Conservation (phyloP, 2,113 vertebrate genomes). For the Hepsetus odoe region DNA sequence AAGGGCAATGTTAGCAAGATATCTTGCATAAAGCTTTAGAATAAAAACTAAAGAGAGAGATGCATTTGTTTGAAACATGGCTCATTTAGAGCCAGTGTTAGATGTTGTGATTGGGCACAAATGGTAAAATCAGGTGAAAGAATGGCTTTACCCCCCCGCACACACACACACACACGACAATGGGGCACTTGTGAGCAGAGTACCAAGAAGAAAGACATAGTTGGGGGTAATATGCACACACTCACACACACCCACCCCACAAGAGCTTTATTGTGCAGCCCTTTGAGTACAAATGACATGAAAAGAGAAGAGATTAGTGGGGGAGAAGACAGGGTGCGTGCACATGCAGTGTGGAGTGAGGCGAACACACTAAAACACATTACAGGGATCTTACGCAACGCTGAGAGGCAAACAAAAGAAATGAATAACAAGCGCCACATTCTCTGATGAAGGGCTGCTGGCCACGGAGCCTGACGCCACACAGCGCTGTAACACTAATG, state of each 20-base stretch:
- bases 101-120: not conserved
- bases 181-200: slow-evolving; percentile 22
- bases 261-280: slow-evolving; percentile 21
- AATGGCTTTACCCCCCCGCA: not conserved
- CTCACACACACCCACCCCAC: slow-evolving; percentile 40
- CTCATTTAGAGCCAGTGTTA: no score
- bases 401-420: slow-evolving; percentile 14
- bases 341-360: not conserved
- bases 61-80: no score
- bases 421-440: slow-evolving; percentile 31
- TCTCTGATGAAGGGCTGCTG: slow-evolving; percentile 30
- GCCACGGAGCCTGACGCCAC: slow-evolving; percentile 27
- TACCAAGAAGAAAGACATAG: slow-evolving; percentile 18
- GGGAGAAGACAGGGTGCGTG: not conserved
- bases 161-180: not conserved
- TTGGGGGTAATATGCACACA: slow-evolving; percentile 16
- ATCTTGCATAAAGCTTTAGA: no score
- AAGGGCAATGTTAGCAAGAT: no score
- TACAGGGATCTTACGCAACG: slow-evolving; percentile 17
- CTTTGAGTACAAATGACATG: slow-evolving; percentile 40
- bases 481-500: not conserved
- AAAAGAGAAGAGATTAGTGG: slow-evolving; percentile 32
- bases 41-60: no score
- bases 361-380: slow-evolving; percentile 17
- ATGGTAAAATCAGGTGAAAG: not conserved